A percentile compares a stretch with the other conserved stretches of the same genome.
Evolutionary conservation across 2,888 invertebrate genomes (phyloP).

Genomic region (Theodoxus fluviatilis): DNA sequence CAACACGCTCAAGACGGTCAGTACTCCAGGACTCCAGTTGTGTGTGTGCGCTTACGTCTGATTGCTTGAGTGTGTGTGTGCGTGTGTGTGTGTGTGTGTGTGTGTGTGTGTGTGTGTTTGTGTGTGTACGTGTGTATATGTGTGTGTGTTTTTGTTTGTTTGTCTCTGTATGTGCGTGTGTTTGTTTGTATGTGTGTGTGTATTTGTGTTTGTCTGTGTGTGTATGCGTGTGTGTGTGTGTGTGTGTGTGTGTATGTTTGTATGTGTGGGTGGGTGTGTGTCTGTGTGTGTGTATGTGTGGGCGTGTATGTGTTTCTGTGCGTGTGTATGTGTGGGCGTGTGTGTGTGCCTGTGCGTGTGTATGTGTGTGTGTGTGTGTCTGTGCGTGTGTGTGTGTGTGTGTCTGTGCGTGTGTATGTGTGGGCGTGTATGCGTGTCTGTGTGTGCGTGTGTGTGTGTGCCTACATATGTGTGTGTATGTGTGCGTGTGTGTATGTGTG

Average conservation of each 20-base stretch:
- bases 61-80: not conserved
- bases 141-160: constrained; percentile 4
- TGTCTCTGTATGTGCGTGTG: constrained; percentile 2
- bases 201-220: constrained; percentile 12
- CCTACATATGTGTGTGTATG: not conserved
- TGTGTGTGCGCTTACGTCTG: not conserved
- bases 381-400: not conserved
- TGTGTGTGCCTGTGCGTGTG: not conserved
- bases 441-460: not conserved
- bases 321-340: not conserved
- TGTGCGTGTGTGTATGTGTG: constrained; percentile 19
- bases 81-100: not conserved
- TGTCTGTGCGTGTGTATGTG: not conserved
- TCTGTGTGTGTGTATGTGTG: not conserved
- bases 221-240: too few relatives aligned
- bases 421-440: not conserved
- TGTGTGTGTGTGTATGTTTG: too few relatives aligned
- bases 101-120: not conserved
- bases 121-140: not conserved
- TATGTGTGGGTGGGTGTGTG: too few relatives aligned
- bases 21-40: too few relatives aligned
- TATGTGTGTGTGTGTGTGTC: not conserved
- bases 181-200: not conserved
- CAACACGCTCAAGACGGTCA: not conserved
- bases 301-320: not conserved